Conservation (phyloP, 1,140 invertebrate species). For the Pseudomyrmex gracilis region DNA sequence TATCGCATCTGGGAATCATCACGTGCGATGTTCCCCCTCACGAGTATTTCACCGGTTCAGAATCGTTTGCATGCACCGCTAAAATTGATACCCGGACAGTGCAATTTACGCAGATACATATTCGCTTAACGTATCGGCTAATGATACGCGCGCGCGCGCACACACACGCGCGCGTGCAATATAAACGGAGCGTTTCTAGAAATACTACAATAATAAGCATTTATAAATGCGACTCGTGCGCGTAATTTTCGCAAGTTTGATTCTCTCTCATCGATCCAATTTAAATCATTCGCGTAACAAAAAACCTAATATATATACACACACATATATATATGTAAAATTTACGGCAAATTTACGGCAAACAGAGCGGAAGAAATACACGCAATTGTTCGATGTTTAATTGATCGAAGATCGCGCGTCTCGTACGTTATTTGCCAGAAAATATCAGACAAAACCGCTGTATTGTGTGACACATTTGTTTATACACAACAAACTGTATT, state of each 20-base stretch:
- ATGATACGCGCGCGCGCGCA: slow-evolving; percentile 23
- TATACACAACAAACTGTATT: no score
- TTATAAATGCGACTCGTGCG: neutral
- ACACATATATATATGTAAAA: neutral
- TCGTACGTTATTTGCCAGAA: neutral
- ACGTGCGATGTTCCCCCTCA: slow-evolving; percentile 37
- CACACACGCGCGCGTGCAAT: neutral
- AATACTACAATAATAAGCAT: neutral
- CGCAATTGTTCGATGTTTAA: neutral
- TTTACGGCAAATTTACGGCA: neutral
- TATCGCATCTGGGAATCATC: slow-evolving; percentile 56
- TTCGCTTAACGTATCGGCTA: slow-evolving; percentile 51
- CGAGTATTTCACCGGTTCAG: slow-evolving; percentile 41
- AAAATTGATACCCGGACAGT: slow-evolving; percentile 58
- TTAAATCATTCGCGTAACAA: no score
- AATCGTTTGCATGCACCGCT: slow-evolving; percentile 59
- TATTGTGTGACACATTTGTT: neutral
- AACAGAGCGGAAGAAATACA: neutral
- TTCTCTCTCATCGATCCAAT: no score
- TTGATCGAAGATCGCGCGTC: neutral
- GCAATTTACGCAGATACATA: slow-evolving; percentile 50
- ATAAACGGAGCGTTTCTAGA: slow-evolving; percentile 4
- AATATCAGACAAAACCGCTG: neutral
- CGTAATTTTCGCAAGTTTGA: no score
- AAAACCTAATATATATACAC: no score